A percentile compares a stretch with the other conserved stretches of the same genome.
Conservation (phyloP, 2,797 vertebrate genomes). For the Spatula versicolor region DNA sequence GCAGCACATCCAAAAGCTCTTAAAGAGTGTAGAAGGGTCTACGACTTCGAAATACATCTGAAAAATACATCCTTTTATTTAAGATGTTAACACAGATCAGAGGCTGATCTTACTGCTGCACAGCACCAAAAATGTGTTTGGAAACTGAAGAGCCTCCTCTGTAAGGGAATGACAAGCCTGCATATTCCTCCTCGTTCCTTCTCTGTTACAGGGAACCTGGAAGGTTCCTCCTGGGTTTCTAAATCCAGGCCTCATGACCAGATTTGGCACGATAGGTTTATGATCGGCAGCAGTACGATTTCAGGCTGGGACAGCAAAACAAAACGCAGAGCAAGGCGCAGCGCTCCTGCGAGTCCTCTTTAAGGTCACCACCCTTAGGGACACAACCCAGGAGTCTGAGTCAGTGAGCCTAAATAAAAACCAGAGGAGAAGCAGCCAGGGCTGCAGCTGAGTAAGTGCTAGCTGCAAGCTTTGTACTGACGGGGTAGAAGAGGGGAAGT, state of each 20-base stretch:
- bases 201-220: neutral
- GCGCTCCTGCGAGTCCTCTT: neutral
- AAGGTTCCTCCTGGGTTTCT: neutral
- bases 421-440: neutral
- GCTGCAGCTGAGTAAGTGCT: neutral
- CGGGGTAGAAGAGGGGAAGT: neutral
- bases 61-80: neutral
- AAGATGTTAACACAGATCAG: neutral
- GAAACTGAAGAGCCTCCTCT: neutral
- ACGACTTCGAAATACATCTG: neutral
- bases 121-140: neutral
- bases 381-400: neutral
- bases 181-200: neutral
- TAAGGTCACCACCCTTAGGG: neutral
- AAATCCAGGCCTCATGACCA: neutral
- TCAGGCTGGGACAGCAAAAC: neutral
- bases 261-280: neutral
- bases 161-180: neutral
- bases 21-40: neutral
- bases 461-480: neutral
- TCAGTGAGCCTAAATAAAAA: neutral
- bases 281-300: neutral
- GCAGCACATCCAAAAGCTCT: fast-evolving
- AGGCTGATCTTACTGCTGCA: neutral
- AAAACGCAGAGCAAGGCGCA: neutral